Evolutionary conservation across 1,140 invertebrate species (phyloP).

Genomic region (Semibalanus balanoides): DNA sequence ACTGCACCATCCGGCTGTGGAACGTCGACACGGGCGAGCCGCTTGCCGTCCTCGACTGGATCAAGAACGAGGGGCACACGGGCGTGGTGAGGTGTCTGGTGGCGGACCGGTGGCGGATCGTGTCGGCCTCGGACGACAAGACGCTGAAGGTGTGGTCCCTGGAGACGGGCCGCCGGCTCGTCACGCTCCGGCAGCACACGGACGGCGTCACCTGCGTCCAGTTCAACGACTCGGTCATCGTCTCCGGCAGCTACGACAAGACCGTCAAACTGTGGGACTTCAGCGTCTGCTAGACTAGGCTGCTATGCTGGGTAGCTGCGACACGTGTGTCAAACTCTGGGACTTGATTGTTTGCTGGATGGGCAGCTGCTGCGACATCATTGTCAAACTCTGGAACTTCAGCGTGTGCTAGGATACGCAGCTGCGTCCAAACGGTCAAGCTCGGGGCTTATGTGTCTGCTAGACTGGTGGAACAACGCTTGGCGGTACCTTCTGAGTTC

Average conservation of each 20-base stretch:
- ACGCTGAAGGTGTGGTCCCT: conserved; percentile 35
- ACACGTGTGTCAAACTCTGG: no score
- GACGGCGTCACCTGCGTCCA: conserved; percentile 41
- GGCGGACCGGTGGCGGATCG: conserved; percentile 37
- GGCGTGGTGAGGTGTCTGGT: conserved; percentile 34
- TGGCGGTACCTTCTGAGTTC: no score
- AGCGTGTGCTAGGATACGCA: no score
- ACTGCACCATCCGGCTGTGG: conserved; percentile 39
- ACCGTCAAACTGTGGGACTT: conserved; percentile 43
- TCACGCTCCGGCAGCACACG: conserved; percentile 38
- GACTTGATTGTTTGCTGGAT: no score
- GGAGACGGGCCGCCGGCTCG: conserved; percentile 35
- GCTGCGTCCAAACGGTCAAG: no score
- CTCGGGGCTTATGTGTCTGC: no score
- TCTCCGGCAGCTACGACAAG: conserved; percentile 40
- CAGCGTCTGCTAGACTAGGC: conserved; percentile 31
- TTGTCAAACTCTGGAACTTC: no score
- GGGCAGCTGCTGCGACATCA: no score
- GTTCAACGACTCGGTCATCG: conserved; percentile 40
- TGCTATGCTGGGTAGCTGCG: no score
- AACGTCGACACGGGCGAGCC: conserved; percentile 32
- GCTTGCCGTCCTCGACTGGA: conserved; percentile 41
- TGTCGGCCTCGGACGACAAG: conserved; percentile 41
- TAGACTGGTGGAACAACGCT: no score
- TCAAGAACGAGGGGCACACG: conserved; percentile 40